Conservation (phyloP, 2,888 invertebrate genomes). For the Drosophila macrospina region DNA sequence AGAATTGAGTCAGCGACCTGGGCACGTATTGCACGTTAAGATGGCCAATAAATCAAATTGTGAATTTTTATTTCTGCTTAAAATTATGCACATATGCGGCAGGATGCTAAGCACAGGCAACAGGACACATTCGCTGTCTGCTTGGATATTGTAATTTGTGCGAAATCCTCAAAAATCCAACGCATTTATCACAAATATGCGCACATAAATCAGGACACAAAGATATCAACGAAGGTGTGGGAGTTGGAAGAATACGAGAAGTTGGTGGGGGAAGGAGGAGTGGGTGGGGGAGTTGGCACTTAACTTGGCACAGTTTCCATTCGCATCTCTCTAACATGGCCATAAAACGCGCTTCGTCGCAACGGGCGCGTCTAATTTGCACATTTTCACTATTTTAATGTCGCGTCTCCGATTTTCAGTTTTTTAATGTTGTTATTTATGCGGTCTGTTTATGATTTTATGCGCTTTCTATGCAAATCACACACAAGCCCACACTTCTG, state of each 20-base stretch:
- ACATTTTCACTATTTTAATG: conserved; percentile 80
- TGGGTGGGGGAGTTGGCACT: conserved; percentile 16
- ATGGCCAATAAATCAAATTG: conserved; percentile 82
- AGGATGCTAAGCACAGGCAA: conserved; percentile 12
- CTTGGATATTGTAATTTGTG: conserved; percentile 71
- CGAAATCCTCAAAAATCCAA: conserved; percentile 73
- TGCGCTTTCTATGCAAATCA: conserved; percentile 77
- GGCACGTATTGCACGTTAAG: conserved; percentile 76
- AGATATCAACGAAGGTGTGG: neutral
- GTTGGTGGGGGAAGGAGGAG: neutral
- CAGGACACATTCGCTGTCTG: conserved; percentile 27
- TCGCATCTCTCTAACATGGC: conserved; percentile 47
- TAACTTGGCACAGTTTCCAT: conserved; percentile 50
- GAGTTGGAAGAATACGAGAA: neutral
- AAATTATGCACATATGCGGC: conserved; percentile 76
- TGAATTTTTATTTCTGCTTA: conserved; percentile 50
- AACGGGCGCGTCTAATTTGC: conserved; percentile 73
- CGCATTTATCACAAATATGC: conserved; percentile 73
- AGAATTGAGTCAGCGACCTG: conserved; percentile 11
- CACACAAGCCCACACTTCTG: conserved; percentile 8
- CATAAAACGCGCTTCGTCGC: conserved; percentile 66
- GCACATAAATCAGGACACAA: conserved; percentile 64
- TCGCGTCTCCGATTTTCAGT: conserved; percentile 46
- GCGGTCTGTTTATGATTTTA: conserved; percentile 75
- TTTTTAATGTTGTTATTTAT: conserved; percentile 70